These are phyloP conservation scores for Pampus argenteus DNA, from an alignment of 2,797 vertebrate genomes.

Conservation along the genomic window DNA sequence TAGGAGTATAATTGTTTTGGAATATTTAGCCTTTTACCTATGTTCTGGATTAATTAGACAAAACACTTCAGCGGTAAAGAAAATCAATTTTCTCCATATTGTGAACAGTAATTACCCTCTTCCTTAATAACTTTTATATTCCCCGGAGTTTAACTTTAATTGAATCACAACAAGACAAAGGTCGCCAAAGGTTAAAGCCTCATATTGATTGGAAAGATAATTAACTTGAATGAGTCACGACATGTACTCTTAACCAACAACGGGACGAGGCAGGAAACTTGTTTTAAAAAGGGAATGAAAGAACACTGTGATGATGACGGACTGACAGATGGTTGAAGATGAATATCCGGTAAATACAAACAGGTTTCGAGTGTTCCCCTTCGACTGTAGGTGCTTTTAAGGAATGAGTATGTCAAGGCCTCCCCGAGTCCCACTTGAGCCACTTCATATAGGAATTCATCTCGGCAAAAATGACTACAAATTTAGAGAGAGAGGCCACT, in stretches of 20 bases:
- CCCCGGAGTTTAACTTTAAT: slow-evolving; percentile 57
- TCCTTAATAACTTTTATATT: slow-evolving; percentile 41
- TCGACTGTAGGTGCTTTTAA: slow-evolving; percentile 19
- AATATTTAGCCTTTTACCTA: slow-evolving; percentile 31
- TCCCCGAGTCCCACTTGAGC: slow-evolving; percentile 17
- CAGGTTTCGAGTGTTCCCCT: slow-evolving; percentile 4
- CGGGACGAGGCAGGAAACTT: slow-evolving; percentile 17
- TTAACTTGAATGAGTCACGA: slow-evolving; percentile 62
- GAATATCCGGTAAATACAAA: slow-evolving; percentile 13
- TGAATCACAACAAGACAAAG: slow-evolving; percentile 60
- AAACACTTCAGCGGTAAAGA: slow-evolving; percentile 29
- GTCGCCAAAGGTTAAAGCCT: slow-evolving; percentile 72
- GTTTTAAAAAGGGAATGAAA: not conserved
- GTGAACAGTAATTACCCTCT: slow-evolving; percentile 63
- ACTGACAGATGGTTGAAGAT: slow-evolving; percentile 22
- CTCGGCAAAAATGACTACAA: slow-evolving; percentile 24
- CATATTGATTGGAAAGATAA: slow-evolving; percentile 74
- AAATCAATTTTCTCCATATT: slow-evolving; percentile 66
- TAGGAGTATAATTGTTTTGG: not conserved
- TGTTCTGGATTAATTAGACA: slow-evolving; percentile 47
- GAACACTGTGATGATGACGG: not conserved
- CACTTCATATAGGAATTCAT: slow-evolving; percentile 33
- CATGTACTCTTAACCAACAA: slow-evolving; percentile 55
- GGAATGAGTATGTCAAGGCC: slow-evolving; percentile 13
- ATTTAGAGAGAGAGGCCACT: slow-evolving; percentile 31